Base-by-base conservation (phyloP, 2,888 invertebrate genomes). In the Anoncus sp. region DNA sequence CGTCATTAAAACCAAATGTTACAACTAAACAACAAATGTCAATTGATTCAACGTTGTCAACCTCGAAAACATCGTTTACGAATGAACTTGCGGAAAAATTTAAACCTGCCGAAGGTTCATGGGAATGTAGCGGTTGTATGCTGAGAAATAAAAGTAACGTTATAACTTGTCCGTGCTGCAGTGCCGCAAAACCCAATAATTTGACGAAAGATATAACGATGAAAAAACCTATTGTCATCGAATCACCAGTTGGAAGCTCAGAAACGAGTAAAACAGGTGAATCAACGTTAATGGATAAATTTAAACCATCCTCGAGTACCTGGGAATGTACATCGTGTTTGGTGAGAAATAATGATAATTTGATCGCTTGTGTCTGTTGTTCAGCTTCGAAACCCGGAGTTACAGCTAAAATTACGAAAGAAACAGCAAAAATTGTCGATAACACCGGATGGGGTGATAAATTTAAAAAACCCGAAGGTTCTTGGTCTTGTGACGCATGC, bases 261-360 rank as follows among this genome's bases (percentile, higher is more conserved):
- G 18, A 18, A 4, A 76, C 74, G 63, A 81, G 18, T 70, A 82
- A 74, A 78, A 60, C 43, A 24, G 18, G 14, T n/a, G 10, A 22
- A 38, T n/a, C 40, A 0, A 45, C 63, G 10, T 27, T 81, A 6
- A 47, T 77, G 45, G 81, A 62, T 14, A 82, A 84, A 53, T 82
- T 87, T 53, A 94, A 94, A 84, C 92, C 92, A 2, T 88, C 92
- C 1, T 85, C 90, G 22, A 93, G 92, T 59, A 92, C 93, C 20
- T 96, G 96, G 96, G 94, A 94, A 82, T 96, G 96, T 88, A 90
- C 92, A 1, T 91, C 91, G 20, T 96, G 96, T 86, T 92, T 94
- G 90, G 90, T 95, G 14, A 91, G 92, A 47, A 96, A 96, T 87
- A 89, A 92, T 9, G 85, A 88, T 0, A 89, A 90, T n/a, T 87